These are phyloP conservation scores for Aptenodytes patagonicus DNA, from an alignment of 2,113 vertebrate genomes.

Conservation along the genomic window DNA sequence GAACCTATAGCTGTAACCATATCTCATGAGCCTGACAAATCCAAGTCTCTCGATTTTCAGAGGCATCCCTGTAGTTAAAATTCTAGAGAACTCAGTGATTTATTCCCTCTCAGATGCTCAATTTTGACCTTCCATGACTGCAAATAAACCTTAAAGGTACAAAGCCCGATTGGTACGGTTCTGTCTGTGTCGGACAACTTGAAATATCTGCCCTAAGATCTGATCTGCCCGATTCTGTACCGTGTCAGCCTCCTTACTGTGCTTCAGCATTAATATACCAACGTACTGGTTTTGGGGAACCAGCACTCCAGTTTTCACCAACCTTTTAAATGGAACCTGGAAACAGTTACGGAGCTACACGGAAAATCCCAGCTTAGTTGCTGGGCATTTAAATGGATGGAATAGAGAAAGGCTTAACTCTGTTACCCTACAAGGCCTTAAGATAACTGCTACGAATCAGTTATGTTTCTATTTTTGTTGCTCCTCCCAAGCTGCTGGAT, in stretches of 20 bases:
- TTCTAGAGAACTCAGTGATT: not conserved
- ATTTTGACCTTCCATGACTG: not conserved
- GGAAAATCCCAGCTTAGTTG: conserved; percentile 44
- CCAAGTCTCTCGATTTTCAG: not conserved
- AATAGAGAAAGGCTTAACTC: conserved; percentile 46
- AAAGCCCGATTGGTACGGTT: rapidly evolving
- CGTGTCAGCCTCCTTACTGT: rapidly evolving
- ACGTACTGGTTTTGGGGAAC: not conserved
- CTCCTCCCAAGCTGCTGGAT: conserved; percentile 28
- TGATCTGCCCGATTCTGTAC: not conserved
- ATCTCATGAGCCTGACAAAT: not conserved
- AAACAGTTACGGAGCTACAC: not conserved
- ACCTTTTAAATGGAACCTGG: not conserved
- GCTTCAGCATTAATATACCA: not conserved
- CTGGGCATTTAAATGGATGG: conserved; percentile 21
- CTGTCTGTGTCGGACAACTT: not conserved
- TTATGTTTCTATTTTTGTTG: conserved; percentile 54
- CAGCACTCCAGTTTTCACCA: not conserved
- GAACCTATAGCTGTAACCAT: not conserved
- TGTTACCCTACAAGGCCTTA: conserved; percentile 61
- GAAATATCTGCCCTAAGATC: not conserved
- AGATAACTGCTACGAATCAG: conserved; percentile 19
- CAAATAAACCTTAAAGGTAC: not conserved
- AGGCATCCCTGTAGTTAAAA: not conserved
- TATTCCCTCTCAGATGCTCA: not conserved